phyloP scores from a whole-genome alignment of 2,113 vertebrate genomes.

The Holacanthus passer region DNA sequence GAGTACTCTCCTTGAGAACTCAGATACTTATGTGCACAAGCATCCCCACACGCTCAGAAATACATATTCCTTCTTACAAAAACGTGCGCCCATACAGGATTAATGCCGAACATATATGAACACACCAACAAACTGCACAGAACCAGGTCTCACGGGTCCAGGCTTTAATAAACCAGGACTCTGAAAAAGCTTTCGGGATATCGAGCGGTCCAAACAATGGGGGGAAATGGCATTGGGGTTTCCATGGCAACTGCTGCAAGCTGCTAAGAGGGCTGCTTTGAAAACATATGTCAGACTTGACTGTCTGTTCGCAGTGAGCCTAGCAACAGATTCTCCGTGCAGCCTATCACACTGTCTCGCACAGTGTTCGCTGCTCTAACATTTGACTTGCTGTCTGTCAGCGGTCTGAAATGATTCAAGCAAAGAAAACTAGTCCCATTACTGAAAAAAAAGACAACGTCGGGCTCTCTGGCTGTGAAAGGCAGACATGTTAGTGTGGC shows the following conservation, averaged over 20 bases:
- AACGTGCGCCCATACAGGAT: background rate
- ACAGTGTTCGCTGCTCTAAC: constrained; percentile 46
- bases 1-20: too few species aligned
- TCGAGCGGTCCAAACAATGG: constrained; percentile 79
- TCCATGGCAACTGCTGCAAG: constrained; percentile 85
- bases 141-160: constrained; percentile 29
- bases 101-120: background rate
- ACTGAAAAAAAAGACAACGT: background rate
- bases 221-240: constrained; percentile 82
- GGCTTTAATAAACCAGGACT: constrained; percentile 60
- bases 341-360: constrained; percentile 71
- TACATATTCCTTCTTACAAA: background rate
- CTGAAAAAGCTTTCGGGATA: constrained; percentile 73
- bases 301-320: constrained; percentile 81
- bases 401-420: constrained; percentile 20
- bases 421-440: constrained; percentile 6
- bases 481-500: background rate
- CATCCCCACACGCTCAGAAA: background rate
- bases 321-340: constrained; percentile 82
- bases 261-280: constrained; percentile 83
- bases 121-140: constrained; percentile 14
- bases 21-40: background rate
- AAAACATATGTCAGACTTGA: constrained; percentile 85
- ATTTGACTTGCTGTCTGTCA: constrained; percentile 65
- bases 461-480: background rate